Percentiles rank a stretch among this genome's conserved stretches.
phyloP scores from a whole-genome alignment of 2,113 vertebrate genomes.

The Gadus macrocephalus region DNA sequence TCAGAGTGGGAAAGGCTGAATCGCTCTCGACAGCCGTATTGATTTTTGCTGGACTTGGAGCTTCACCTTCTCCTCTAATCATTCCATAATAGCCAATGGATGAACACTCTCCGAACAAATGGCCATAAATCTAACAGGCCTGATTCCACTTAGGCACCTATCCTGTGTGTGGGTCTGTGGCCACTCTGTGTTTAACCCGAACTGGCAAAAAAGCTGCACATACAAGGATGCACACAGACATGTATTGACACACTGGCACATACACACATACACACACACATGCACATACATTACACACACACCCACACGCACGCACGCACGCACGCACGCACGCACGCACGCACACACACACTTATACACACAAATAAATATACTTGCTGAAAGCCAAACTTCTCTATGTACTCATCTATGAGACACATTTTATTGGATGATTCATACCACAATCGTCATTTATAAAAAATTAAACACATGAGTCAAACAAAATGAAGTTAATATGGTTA shows the following conservation, averaged over 20 bases:
- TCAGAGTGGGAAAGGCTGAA: conserved; percentile 82
- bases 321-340: conserved; percentile 3
- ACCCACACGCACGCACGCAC: conserved; percentile 25
- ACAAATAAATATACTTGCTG: conserved; percentile 11
- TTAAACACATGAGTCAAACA: too few relatives aligned
- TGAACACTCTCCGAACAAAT: conserved; percentile 98
- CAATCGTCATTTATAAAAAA: conserved; percentile 22
- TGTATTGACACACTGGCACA: neutral
- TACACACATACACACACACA: conserved; percentile 7
- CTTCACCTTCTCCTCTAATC: conserved; percentile 99
- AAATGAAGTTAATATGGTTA: too few relatives aligned
- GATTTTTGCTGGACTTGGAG: conserved; percentile 99
- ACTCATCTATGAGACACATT: neutral
- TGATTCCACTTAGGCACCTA: conserved; percentile 78
- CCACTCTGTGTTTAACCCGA: conserved; percentile 67
- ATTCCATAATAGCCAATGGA: conserved; percentile 99
- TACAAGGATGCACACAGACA: conserved; percentile 24
- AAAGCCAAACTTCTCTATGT: conserved; percentile 14
- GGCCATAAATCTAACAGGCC: conserved; percentile 95
- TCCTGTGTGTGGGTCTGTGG: conserved; percentile 70
- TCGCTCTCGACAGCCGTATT: conserved; percentile 98
- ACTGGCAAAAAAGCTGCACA: conserved; percentile 56
- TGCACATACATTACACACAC: conserved; percentile 7
- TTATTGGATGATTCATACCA: conserved; percentile 39
- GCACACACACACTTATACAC: conserved; percentile 7